Percentiles rank a stretch among this genome's conserved stretches.
Evolutionary conservation across 2,888 invertebrate genomes (phyloP).

Genomic region (Nymphalis c-album): DNA sequence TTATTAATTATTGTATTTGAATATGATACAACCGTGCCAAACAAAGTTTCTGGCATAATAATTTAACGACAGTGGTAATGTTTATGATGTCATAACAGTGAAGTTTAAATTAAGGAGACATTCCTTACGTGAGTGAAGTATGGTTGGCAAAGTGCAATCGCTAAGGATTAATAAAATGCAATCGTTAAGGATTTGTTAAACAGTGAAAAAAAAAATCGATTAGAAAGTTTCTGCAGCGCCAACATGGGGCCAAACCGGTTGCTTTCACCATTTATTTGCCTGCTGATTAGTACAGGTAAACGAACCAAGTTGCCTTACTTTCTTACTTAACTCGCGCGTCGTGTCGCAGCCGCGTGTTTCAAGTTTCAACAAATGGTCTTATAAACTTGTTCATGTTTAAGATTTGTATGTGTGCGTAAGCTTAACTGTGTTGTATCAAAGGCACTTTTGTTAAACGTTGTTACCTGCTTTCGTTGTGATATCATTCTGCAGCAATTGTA

Average conservation of each 20-base stretch:
- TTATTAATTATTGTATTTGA: slow-evolving; percentile 52
- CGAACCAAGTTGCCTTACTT: slow-evolving; percentile 59
- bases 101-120: slow-evolving; percentile 33
- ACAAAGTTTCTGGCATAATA: slow-evolving; percentile 18
- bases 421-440: slow-evolving; percentile 24
- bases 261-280: slow-evolving; percentile 75
- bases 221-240: slow-evolving; percentile 65
- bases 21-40: slow-evolving; percentile 52
- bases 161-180: slow-evolving; percentile 56
- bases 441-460: slow-evolving; percentile 14
- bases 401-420: slow-evolving; percentile 21
- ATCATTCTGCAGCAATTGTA: not conserved
- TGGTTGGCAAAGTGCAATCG: slow-evolving; percentile 50
- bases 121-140: slow-evolving; percentile 50
- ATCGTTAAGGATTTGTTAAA: slow-evolving; percentile 61
- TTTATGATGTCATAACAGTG: slow-evolving; percentile 9
- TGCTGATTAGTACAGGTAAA: slow-evolving; percentile 79
- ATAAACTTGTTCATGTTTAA: slow-evolving; percentile 31
- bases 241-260: slow-evolving; percentile 70
- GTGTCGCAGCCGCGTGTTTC: slow-evolving; percentile 37
- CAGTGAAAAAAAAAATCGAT: slow-evolving; percentile 54
- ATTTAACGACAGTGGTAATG: slow-evolving; percentile 13
- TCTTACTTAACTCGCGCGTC: slow-evolving; percentile 61
- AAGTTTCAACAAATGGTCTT: slow-evolving; percentile 39
- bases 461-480: slow-evolving; percentile 1